These are phyloP conservation scores for Yoshiicerus persimilis DNA, from an alignment of 1,140 invertebrate genomes.

Conservation along the genomic window DNA sequence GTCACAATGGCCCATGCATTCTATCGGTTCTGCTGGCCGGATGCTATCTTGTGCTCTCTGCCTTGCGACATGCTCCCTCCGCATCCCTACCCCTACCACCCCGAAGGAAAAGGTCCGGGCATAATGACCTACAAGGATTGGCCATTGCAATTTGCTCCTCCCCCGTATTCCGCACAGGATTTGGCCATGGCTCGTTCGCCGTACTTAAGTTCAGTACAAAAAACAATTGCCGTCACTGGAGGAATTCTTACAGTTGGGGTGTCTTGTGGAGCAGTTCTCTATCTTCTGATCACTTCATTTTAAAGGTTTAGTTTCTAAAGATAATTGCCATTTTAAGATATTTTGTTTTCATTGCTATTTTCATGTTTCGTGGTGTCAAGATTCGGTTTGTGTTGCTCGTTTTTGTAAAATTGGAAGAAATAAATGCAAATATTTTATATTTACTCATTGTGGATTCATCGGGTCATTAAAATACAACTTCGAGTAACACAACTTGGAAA, in stretches of 20 bases:
- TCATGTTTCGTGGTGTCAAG: no score
- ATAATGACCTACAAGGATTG: background rate
- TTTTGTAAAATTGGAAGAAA: no score
- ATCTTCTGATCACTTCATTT: background rate
- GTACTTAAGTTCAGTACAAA: background rate
- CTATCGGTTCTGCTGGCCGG: background rate
- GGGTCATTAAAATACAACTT: no score
- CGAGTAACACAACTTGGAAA: no score
- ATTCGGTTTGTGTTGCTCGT: no score
- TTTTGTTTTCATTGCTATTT: no score
- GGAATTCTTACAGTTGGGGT: background rate
- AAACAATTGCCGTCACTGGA: background rate
- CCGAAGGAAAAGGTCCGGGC: background rate
- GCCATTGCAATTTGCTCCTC: background rate
- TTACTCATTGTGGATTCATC: no score
- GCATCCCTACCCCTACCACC: background rate
- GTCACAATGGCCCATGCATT: background rate
- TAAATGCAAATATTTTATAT: no score
- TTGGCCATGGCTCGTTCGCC: background rate
- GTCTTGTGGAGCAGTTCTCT: background rate
- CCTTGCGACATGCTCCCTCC: background rate
- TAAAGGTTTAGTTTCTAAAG: no score
- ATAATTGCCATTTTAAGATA: no score
- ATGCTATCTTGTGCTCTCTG: background rate
- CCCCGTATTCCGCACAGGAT: background rate